A percentile compares a stretch with the other conserved stretches of the same genome.
These are phyloP conservation scores for Otus sunia DNA, from an alignment of 2,113 vertebrate species.

Conservation along the genomic window DNA sequence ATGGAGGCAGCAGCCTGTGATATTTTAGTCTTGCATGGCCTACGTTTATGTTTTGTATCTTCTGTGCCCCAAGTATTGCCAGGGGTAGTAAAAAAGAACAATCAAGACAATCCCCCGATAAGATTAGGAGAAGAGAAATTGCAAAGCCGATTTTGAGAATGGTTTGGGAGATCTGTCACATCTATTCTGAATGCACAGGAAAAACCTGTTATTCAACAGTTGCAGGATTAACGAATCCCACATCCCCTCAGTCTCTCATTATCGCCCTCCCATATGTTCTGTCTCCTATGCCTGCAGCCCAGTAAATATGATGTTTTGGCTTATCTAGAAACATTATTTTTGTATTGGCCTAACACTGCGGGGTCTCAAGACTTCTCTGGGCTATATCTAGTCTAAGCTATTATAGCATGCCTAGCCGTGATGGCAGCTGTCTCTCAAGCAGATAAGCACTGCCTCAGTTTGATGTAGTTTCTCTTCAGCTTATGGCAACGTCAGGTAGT, in stretches of 20 bases:
- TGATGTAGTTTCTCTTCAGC: not conserved
- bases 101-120: not conserved
- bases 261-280: not conserved
- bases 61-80: not conserved
- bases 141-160: not conserved
- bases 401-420: not conserved
- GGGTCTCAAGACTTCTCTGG: not conserved
- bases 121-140: not conserved
- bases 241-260: fast-evolving
- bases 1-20: fast-evolving
- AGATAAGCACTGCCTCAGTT: not conserved
- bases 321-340: not conserved
- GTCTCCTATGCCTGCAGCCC: not conserved
- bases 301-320: not conserved
- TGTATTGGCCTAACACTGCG: not conserved
- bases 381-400: not conserved
- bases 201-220: not conserved
- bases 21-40: not conserved
- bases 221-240: not conserved
- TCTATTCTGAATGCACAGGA: not conserved
- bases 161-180: not conserved
- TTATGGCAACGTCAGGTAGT: not conserved
- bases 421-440: not conserved
- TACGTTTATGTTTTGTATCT: not conserved
- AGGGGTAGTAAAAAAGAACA: not conserved